Evolutionary conservation across 1,140 invertebrate species (phyloP), one percentile per base, ranked within the genome.

Genomic region (Callitettix versicolor): DNA sequence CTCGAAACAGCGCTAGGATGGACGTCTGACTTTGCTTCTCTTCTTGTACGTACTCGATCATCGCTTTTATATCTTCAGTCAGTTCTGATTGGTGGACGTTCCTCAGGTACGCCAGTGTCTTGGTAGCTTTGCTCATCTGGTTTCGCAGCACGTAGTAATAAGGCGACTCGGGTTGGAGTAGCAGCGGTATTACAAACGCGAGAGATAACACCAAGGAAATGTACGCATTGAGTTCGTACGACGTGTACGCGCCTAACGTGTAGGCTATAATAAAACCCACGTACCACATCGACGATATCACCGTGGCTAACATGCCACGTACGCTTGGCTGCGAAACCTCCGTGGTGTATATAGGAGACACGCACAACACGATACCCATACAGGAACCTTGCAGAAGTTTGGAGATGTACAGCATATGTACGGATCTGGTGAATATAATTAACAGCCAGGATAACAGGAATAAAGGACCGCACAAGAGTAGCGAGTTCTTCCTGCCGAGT

Each of bases 311-410:
- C 2, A 56, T 44, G 0, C 63, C 63, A 26, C 63, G 56, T 7
- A 63, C 70, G 11, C 50, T 30, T 2, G 55, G 49, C 3, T 53
- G 57, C 0, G 62, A 81, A 33, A 91, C 88, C 71, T 93, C 89
- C 33, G 87, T 88, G 55, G 87, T 78, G 67, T 91, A 94, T 76
- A 92, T 85, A 0, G 88, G 88, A 1, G 81, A 74, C n/a, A 81
- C 78, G 0, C 87, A 84, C 67, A 87, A 88, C 0, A 82, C 72
- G 58, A 86, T 76, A 1, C 87, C 85, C 2, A 85, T 74, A 1
- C 76, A 79, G 9, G 89, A 63, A 17, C 90, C 90, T 64, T 53
- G 43, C 36, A 65, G 42, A 6, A 62, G n/a, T 43, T 57, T 33
- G 42, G 60, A 56, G 0, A 57, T n/a, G 38, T 43, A 60, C 6